These are phyloP conservation scores for Phasianus colchicus DNA, from an alignment of 2,113 vertebrate genomes.

Conservation along the genomic window DNA sequence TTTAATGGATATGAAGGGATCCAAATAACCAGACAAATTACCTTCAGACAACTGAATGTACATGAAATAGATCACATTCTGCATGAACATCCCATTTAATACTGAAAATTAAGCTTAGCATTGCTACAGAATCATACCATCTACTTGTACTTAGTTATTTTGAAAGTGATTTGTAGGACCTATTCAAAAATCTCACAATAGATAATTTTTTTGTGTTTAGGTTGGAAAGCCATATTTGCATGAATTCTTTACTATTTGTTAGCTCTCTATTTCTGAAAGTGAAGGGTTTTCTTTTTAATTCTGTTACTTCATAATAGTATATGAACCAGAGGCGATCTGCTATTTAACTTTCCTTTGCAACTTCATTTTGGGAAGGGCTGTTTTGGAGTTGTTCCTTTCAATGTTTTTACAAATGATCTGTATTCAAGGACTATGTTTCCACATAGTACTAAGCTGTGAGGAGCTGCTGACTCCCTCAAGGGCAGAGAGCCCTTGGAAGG, in stretches of 20 bases:
- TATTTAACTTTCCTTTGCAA: not conserved
- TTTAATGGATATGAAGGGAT: not conserved
- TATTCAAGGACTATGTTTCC: too few relatives aligned
- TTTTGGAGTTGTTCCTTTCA: too few relatives aligned
- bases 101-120: not conserved
- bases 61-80: not conserved
- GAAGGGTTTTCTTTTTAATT: not conserved
- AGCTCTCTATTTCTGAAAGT: not conserved
- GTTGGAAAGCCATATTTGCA: not conserved
- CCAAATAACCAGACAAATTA: not conserved
- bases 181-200: not conserved
- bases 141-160: not conserved
- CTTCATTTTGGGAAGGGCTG: too few relatives aligned
- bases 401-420: too few relatives aligned
- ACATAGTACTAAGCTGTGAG: too few relatives aligned
- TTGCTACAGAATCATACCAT: not conserved
- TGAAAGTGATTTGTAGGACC: not conserved
- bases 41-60: not conserved
- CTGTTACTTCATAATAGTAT: not conserved
- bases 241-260: not conserved
- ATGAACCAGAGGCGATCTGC: not conserved
- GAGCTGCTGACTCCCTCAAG: too few relatives aligned
- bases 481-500: too few relatives aligned
- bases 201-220: not conserved
- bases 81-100: not conserved